Percentiles rank a stretch among this genome's conserved stretches.
phyloP scores from a whole-genome alignment of 2,888 invertebrate species.

The Resseliella maxima region DNA sequence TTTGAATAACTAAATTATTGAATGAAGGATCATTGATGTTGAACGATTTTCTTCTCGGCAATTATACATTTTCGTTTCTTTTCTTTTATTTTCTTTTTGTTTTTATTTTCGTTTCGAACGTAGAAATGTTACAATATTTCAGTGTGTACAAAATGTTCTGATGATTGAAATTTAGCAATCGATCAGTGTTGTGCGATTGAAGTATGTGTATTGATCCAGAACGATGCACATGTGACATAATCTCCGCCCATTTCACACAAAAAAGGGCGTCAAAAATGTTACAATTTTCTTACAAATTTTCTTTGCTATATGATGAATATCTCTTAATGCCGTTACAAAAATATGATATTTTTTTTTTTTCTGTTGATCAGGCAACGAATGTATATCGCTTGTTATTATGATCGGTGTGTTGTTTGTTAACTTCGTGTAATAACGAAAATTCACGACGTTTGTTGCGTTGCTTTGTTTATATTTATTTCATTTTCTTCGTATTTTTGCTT shows the following conservation, averaged over 20 bases:
- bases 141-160: not conserved
- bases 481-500: not conserved
- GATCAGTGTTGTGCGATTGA: not conserved
- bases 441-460: not conserved
- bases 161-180: conserved; percentile 43
- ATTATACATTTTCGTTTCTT: not conserved
- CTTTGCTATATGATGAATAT: too few species aligned
- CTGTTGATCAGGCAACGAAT: not conserved
- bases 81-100: not conserved
- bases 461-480: not conserved
- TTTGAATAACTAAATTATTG: not conserved
- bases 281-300: not conserved
- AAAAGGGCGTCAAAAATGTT: not conserved
- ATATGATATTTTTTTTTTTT: conserved; percentile 17
- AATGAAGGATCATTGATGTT: conserved; percentile 53
- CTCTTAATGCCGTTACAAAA: not conserved
- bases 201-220: not conserved
- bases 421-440: not conserved
- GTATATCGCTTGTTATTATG: not conserved
- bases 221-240: not conserved
- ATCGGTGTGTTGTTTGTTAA: not conserved
- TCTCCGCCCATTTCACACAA: conserved; percentile 21
- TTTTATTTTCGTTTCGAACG: not conserved
- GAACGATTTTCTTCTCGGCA: conserved; percentile 4
- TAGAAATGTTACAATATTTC: not conserved